Evolutionary conservation across 2,797 vertebrate species (phyloP).

Genomic region (Spatula versicolor): DNA sequence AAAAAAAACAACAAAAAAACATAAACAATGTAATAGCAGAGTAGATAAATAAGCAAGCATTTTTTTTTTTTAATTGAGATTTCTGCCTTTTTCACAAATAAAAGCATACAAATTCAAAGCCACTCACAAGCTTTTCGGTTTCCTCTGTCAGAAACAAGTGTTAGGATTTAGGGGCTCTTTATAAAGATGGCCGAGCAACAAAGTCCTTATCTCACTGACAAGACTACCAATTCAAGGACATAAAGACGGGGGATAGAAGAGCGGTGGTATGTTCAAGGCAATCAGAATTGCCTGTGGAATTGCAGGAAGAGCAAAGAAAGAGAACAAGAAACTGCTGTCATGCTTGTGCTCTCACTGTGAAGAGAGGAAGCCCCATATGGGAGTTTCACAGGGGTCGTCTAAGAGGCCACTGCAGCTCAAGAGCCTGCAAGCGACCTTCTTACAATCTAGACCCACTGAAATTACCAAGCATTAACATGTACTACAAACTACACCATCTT

Average conservation of each 20-base stretch:
- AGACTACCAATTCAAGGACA: not conserved
- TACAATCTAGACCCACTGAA: not conserved
- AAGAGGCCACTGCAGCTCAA: not conserved
- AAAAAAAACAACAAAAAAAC: not conserved
- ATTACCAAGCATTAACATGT: not conserved
- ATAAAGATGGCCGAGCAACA: not conserved
- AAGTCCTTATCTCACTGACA: not conserved
- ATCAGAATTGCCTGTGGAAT: not conserved
- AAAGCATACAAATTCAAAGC: not conserved
- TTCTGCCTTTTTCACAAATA: not conserved
- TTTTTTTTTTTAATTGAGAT: not conserved
- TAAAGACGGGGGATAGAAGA: not conserved
- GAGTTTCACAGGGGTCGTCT: not conserved
- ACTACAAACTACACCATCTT: not conserved
- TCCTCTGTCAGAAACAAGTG: not conserved
- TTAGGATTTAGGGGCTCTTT: not conserved
- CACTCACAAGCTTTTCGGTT: not conserved
- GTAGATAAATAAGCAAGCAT: not conserved
- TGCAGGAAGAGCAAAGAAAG: not conserved
- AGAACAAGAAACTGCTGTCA: not conserved
- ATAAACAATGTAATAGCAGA: not conserved
- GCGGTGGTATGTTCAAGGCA: not conserved
- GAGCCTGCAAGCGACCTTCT: not conserved
- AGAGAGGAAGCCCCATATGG: not conserved
- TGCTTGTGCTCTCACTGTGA: rapidly evolving